Evolutionary conservation across 2,888 invertebrate genomes (phyloP).

Genomic region (Scotopteryx bipunctaria): DNA sequence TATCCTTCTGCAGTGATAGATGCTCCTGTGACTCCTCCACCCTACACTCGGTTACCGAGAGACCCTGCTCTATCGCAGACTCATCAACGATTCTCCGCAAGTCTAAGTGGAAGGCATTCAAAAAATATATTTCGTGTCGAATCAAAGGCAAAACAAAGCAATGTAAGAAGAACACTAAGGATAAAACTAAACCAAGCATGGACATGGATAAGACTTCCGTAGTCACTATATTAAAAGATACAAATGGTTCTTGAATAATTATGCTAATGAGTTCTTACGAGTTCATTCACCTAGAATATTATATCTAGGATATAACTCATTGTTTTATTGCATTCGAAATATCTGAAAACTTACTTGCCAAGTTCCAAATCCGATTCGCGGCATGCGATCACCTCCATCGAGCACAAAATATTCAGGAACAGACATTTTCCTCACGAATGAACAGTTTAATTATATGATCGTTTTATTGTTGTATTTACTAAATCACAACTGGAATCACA

Average conservation of each 20-base stretch:
- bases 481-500: constrained; percentile 42
- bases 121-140: constrained; percentile 48
- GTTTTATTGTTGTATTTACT: constrained; percentile 38
- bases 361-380: constrained; percentile 89
- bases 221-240: constrained; percentile 10
- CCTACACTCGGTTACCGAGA: constrained; percentile 41
- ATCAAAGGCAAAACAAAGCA: constrained; percentile 42
- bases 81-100: constrained; percentile 52
- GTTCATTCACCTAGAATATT: constrained; percentile 20
- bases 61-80: constrained; percentile 59
- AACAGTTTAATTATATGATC: constrained; percentile 19
- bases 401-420: constrained; percentile 61
- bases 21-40: constrained; percentile 53
- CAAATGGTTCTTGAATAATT: constrained; percentile 1
- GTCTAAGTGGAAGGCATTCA: constrained; percentile 58
- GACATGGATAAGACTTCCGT: constrained; percentile 9
- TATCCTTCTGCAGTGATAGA: constrained; percentile 45
- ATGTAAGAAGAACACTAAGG: constrained; percentile 29
- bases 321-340: not conserved
- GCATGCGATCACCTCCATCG: constrained; percentile 85
- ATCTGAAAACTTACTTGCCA: constrained; percentile 86
- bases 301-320: not conserved
- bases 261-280: constrained; percentile 28
- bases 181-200: constrained; percentile 25
- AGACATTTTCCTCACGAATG: constrained; percentile 49